Evolutionary conservation across 2,113 vertebrate species (phyloP), one percentile per base, ranked within the genome.

Genomic region (Sturnira hondurensis): DNA sequence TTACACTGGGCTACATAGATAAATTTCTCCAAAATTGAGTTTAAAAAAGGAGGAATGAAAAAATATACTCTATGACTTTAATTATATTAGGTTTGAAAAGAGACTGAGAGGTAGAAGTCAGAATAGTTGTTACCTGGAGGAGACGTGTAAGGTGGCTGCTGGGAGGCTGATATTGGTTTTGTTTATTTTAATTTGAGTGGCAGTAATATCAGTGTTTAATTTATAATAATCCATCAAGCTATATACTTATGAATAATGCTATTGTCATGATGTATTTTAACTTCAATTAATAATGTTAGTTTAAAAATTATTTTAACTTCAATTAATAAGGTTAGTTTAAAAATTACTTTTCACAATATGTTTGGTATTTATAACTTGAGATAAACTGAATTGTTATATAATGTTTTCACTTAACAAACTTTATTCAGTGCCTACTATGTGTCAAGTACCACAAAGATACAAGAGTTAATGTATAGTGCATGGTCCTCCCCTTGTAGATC

Each of bases 271-370:
- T 73, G 1, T 22, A 91, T 80, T 20, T 43, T 96, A 68, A 91
- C 3, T 77, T 83, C 71, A 74, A 50, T 73, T 87, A 84, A 76
- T 78, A n/a, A 63, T 3, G 19, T 56, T 65, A 91, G 47, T 52
- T 94, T 95, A n/a, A 67, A 86, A 71, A 91, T 76, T 76, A 93
- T 10, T 52, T 76, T 96, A 68, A 91, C 3, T 77, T 83, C 71
- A 74, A 50, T 73, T 87, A 84, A 76, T 78, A n/a, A 63, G 3
- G 19, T 56, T 65, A 91, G 47, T 52, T 94, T 95, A n/a, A 67
- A 86, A 71, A 91, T 76, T 76, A 93, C 12, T 52, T 93, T 52
- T 65, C 43, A 63, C 17, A 91, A 24, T 5, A 74, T 73, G 24
- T 26, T 78, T 61, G n/a, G 28, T 67, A 68, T 82, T 95, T 78